Conservation (phyloP, 2,888 invertebrate genomes). For the Crematogaster levior region DNA sequence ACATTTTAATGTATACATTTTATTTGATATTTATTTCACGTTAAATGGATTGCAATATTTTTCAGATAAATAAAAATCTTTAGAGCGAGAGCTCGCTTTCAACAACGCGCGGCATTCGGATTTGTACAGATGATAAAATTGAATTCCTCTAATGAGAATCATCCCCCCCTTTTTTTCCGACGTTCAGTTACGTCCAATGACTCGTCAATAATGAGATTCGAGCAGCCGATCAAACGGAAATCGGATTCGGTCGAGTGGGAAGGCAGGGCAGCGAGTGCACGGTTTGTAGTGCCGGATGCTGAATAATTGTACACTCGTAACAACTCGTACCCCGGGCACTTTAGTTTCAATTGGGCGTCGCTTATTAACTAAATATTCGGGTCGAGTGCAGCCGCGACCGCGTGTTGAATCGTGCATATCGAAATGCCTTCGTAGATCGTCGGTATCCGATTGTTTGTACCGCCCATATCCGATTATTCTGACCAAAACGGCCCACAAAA, state of each 20-base stretch:
- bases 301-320: slow-evolving; percentile 54
- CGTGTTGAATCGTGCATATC: slow-evolving; percentile 39
- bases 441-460: slow-evolving; percentile 30
- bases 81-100: not conserved
- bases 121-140: not conserved
- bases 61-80: slow-evolving; percentile 25
- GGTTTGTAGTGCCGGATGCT: slow-evolving; percentile 13
- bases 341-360: slow-evolving; percentile 52
- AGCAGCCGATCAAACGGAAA: slow-evolving; percentile 39
- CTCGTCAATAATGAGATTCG: slow-evolving; percentile 38
- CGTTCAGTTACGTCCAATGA: slow-evolving; percentile 38
- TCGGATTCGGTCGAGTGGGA: slow-evolving; percentile 47
- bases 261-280: slow-evolving; percentile 9
- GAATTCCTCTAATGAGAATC: slow-evolving; percentile 18
- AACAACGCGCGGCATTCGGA: not conserved
- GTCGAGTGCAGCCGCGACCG: slow-evolving; percentile 38
- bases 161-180: not conserved
- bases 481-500: slow-evolving; percentile 8
- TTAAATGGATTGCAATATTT: not conserved
- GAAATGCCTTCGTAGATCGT: slow-evolving; percentile 11
- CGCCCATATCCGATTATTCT: slow-evolving; percentile 28
- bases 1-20: not conserved
- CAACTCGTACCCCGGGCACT: slow-evolving; percentile 39
- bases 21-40: not conserved
- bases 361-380: slow-evolving; percentile 58